Evolutionary conservation across 2,113 vertebrate species (phyloP).

Genomic region (Peromyscus leucopus): DNA sequence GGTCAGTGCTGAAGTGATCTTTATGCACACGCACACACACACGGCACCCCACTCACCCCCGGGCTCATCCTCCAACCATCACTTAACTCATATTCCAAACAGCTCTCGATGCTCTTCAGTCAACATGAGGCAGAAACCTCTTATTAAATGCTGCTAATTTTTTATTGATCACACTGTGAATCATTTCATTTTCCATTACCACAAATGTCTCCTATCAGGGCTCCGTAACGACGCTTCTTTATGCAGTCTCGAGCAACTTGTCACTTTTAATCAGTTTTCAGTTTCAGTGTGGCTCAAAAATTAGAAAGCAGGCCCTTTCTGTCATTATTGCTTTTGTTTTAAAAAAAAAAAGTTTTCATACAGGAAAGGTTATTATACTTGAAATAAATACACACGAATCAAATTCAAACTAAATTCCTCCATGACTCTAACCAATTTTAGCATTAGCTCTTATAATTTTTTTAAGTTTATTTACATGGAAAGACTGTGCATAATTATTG

Average conservation of each 20-base stretch:
- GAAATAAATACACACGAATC: conserved; percentile 83
- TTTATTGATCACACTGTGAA: conserved; percentile 88
- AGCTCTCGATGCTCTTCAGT: conserved; percentile 67
- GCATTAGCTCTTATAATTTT: conserved; percentile 85
- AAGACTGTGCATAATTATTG: conserved; percentile 89
- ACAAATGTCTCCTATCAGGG: conserved; percentile 86
- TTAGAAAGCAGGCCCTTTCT: conserved; percentile 77
- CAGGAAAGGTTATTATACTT: conserved; percentile 85
- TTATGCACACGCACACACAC: not conserved
- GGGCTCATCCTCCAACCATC: conserved; percentile 5
- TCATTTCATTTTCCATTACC: conserved; percentile 88
- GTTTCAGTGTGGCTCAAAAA: conserved; percentile 84
- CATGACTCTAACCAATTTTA: conserved; percentile 86
- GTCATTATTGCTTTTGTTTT: conserved; percentile 83
- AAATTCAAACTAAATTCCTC: conserved; percentile 85
- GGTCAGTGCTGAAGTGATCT: not conserved
- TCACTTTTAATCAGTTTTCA: conserved; percentile 88
- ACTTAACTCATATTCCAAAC: conserved; percentile 76
- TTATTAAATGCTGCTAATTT: conserved; percentile 90
- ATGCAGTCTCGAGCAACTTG: conserved; percentile 84
- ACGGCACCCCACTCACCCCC: not conserved
- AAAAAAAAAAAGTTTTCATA: conserved; percentile 76
- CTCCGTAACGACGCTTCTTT: conserved; percentile 82
- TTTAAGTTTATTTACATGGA: conserved; percentile 88
- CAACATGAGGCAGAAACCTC: conserved; percentile 83